Evolutionary conservation across 1,140 invertebrate genomes (phyloP).

Genomic region (Pseudomyrmex concolor): DNA sequence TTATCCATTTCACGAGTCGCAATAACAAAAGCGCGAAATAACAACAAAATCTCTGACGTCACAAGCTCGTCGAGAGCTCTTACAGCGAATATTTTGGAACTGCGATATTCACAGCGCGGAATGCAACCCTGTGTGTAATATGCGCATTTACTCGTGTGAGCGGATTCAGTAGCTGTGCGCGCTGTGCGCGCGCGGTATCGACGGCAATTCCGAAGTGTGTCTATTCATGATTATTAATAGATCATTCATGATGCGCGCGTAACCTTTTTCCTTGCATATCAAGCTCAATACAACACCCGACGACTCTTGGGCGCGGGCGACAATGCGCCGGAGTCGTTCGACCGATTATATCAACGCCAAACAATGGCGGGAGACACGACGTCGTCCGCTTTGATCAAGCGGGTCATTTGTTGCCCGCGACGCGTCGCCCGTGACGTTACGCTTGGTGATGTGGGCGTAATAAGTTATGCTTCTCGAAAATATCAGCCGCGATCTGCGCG

Average conservation of each 20-base stretch:
- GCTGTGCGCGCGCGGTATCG: conserved; percentile 17
- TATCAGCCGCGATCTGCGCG: conserved; percentile 52
- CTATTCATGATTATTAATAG: conserved; percentile 64
- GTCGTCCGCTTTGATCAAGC: conserved; percentile 44
- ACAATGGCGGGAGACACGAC: conserved; percentile 53
- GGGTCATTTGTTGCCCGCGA: conserved; percentile 52
- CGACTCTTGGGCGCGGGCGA: conserved; percentile 11
- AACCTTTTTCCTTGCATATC: conserved; percentile 60
- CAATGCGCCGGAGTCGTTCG: conserved; percentile 19
- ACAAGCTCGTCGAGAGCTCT: too few species aligned
- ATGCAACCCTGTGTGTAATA: too few species aligned
- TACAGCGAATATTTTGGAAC: too few species aligned
- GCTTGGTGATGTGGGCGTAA: conserved; percentile 50
- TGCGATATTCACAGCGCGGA: too few species aligned
- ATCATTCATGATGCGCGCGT: conserved; percentile 35
- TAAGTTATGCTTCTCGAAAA: conserved; percentile 66
- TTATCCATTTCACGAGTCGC: too few species aligned
- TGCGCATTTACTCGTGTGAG: too few species aligned
- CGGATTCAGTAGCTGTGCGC: conserved; percentile 29
- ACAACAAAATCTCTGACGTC: too few species aligned
- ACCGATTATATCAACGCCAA: conserved; percentile 22
- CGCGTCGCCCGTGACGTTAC: not conserved
- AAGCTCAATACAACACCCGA: conserved; percentile 47
- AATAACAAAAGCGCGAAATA: too few species aligned
- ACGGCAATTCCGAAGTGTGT: conserved; percentile 45